Base-by-base conservation (phyloP, 2,797 vertebrate genomes). In the Pelodytes ibericus region DNA sequence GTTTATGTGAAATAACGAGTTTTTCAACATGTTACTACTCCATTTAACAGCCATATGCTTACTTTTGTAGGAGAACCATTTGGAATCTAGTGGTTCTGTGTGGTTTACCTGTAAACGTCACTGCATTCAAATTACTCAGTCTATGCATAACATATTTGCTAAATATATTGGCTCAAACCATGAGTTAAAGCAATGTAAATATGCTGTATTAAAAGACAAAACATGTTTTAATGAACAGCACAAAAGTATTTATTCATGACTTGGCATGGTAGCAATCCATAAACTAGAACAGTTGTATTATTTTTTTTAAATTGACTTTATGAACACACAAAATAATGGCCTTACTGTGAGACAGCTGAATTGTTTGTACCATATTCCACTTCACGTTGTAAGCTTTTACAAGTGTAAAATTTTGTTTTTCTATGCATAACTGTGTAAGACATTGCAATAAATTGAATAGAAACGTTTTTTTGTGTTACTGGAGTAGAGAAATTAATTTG, bases 401-500 rank as follows among this genome's bases (percentile, higher is more conserved):
- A 67, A 22, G 51, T 67, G 44, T 60, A 47, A 67, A 11, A 65
- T 44, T 44, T 25, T 67, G 58, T 30, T 67, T 63, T 67, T 67
- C 64, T 67, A 67, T 67, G 64, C 64, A 67, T 67, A 29, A 11
- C 41, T 51, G 25, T 67, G 63, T 66, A 47, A 67, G 53, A 67
- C 64, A 51, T 67, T 67, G 44, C 41, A 67, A 67, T 67, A 67
- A 67, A 53, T 30, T 22, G 25, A 1, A 20, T 30, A 67, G 25
- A 66, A 49, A 44, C 18, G 13, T 44, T 16, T 13, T 13, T 13
- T 13, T 36, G 13, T 36, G 5, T 36, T 36, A 36, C 5, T 1
- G 1, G 33, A 13, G 5, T 36, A 5, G 13, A 5, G 5, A 36
- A 36, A 13, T 36, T 5, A 36, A 1, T 13, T 36, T 36, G 33